A percentile compares a stretch with the other conserved stretches of the same genome.
Conservation (phyloP, 1,140 invertebrate genomes). For the Calosoma granatense region DNA sequence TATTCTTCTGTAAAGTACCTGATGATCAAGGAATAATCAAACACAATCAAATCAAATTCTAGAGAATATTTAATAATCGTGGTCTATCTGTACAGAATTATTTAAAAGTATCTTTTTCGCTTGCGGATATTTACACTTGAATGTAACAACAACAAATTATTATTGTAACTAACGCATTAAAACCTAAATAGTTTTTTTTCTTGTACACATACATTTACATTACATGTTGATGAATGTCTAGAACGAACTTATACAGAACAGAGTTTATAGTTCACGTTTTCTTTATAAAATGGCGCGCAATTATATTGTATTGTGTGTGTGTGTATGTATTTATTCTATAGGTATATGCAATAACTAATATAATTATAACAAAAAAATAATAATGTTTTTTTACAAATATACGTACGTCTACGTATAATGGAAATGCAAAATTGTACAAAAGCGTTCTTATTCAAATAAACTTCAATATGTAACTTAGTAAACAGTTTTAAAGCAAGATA, state of each 20-base stretch:
- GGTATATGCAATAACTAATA: too few relatives aligned
- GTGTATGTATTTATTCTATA: too few relatives aligned
- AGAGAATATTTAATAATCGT: constrained; percentile 9
- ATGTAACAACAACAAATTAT: constrained; percentile 22
- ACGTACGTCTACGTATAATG: neutral
- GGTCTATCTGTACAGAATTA: constrained; percentile 25
- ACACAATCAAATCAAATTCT: constrained; percentile 7
- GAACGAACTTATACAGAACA: neutral
- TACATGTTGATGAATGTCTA: constrained; percentile 15
- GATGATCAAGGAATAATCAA: too few relatives aligned
- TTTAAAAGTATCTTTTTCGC: constrained; percentile 22
- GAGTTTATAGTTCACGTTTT: neutral
- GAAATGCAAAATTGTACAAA: neutral
- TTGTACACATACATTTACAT: constrained; percentile 27
- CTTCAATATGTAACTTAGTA: neutral
- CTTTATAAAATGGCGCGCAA: neutral
- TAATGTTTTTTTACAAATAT: too few relatives aligned
- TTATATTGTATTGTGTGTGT: too few relatives aligned
- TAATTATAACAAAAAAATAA: too few relatives aligned
- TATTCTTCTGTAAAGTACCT: too few relatives aligned
- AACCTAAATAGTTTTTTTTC: constrained; percentile 15
- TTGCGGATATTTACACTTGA: constrained; percentile 25
- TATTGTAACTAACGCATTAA: constrained; percentile 16
- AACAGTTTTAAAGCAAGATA: neutral
- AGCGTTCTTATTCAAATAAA: neutral